Base-by-base conservation (phyloP, 2,888 invertebrate species). In the Andrena bucephala region DNA sequence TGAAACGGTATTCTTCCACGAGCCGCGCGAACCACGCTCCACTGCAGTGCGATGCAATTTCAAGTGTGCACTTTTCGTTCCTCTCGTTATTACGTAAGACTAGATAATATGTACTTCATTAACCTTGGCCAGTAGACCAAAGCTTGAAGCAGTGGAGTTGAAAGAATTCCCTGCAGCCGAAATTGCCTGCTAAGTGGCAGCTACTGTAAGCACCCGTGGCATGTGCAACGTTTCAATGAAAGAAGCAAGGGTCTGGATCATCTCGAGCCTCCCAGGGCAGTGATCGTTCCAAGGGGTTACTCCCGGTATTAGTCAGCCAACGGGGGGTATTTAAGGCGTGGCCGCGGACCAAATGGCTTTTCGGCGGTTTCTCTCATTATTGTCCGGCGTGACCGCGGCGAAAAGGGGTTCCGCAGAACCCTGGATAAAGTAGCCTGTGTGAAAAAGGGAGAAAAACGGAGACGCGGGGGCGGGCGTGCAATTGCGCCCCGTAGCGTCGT, bases 401-500 rank as follows among this genome's bases (percentile, higher is more conserved):
- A 69, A 69, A 65, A 29, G 62, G 42, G 42, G 10, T 20, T 20
- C 24, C 36, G 33, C 7, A 20, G 16, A 16, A 16, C 6, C 24
- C 16, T 42, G 65, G 57, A 24, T 36, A 81, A 72, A 31, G 57
- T 50, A 57, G 13, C 57, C 27, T 33, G 8, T 36, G 10, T 13
- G 29, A 57, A 24, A 36, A 59, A 16, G 29, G 52, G 10, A 6
- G 36, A 33, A 29, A 67, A 66, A n/a, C 59, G 42, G n/a, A 68
- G 29, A 24, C 57, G 54, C 20, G 27, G 10, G 54, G 27, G 24
- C 8, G 60, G 42, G 52, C 36, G 52, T 50, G 76, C 78, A 75
- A 78, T 83, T 65, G 83, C 68, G 59, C 54, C 76, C 76, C 50
- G 80, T 65, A 54, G 67, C 83, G 74, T 59, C 72, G 73, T 81